Evolutionary conservation across 2,113 vertebrate species (phyloP), one percentile per base, ranked within the genome.

Genomic region (Oryzias curvinotus): DNA sequence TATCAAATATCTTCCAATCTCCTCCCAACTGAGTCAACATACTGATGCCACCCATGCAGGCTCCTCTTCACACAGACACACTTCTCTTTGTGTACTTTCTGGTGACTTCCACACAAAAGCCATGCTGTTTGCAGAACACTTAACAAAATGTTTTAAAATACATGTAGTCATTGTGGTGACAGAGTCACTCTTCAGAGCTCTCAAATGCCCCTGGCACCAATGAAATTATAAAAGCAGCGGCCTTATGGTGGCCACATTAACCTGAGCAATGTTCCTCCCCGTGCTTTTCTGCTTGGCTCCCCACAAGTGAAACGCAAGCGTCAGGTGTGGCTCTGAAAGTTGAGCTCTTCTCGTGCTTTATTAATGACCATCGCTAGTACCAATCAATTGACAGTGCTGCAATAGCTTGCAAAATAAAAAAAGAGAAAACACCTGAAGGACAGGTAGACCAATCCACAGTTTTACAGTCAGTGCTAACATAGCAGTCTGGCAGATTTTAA

Each of bases 331-430:
- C 48, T 71, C 81, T 84, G 90, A 88, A 91, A 93, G 77, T 44
- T 1, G 83, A 93, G 79, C 87, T 65, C 23, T 3, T 45, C 54
- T 57, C 79, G 88, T 93, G 71, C 53, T 60, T 93, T 91, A 89
- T 91, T 91, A 85, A 93, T 85, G 90, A 76, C 65, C 52, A 80
- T 73, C 83, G 78, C 89, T 91, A 77, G 83, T 75, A 77, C 78
- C 82, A 84, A 82, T 83, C 82, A 82, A 84, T 88, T 88, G 82
- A 57, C 80, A 63, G 75, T 4, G 57, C 67, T 25, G 73, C 51
- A 1, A 84, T 79, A 77, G 78, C 67, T 75, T 63, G 73, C 77
- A 84, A 77, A 65, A 73, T 87, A 84, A 87, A 76, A 73, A 78
- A 84, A 77, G 62, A 71, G 87, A 84, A 87, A 76, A 73, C 83